Percentiles rank a stretch among this genome's conserved stretches.
Evolutionary conservation across 1,140 invertebrate species (phyloP).

Genomic region (Lepidurus packardi): DNA sequence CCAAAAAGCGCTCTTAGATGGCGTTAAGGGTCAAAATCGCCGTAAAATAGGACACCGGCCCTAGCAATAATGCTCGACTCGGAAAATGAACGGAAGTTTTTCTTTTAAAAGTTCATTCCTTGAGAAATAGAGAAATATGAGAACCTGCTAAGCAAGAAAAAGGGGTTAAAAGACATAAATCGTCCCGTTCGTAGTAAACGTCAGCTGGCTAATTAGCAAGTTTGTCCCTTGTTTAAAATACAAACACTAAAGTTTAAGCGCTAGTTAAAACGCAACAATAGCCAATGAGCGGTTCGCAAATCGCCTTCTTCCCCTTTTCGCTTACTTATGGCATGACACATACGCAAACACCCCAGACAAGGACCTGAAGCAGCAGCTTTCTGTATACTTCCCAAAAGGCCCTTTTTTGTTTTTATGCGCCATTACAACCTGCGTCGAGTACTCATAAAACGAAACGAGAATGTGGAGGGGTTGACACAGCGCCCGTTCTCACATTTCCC

Average conservation of each 20-base stretch:
- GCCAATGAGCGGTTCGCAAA: constrained; percentile 10
- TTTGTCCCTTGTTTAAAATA: not conserved
- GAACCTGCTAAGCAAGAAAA: not conserved
- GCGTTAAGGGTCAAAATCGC: not conserved
- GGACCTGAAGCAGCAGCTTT: not conserved
- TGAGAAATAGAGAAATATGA: not conserved
- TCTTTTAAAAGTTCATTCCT: not conserved
- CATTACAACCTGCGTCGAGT: constrained; percentile 18
- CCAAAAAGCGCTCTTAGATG: not conserved
- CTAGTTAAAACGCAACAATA: not conserved
- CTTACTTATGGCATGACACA: not conserved
- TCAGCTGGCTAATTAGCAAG: constrained; percentile 4
- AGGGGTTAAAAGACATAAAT: not conserved
- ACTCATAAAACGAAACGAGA: constrained; percentile 19
- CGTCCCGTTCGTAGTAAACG: not conserved
- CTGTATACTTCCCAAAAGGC: not conserved
- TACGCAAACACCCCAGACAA: not conserved
- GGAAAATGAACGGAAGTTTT: not conserved
- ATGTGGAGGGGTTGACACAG: not conserved
- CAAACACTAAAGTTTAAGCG: not conserved
- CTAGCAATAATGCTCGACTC: not conserved
- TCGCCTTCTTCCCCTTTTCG: not conserved
- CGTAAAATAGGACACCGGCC: not conserved
- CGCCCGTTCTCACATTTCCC: not conserved
- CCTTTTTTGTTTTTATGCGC: not conserved